phyloP scores from a whole-genome alignment of 2,888 invertebrate species.

The Drosophila prolongata region DNA sequence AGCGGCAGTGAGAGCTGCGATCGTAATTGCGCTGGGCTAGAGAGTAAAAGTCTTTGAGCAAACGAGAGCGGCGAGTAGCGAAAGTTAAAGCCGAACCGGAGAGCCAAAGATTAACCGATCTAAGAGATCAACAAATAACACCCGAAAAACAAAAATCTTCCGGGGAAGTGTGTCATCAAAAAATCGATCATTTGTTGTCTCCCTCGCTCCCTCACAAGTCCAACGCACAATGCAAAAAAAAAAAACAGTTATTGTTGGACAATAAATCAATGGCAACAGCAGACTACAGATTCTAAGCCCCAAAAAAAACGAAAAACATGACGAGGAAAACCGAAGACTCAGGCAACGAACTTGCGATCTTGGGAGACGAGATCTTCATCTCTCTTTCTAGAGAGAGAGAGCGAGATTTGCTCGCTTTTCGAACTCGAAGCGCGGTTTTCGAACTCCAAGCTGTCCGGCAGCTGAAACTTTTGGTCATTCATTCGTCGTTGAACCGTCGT shows the following conservation, averaged over 20 bases:
- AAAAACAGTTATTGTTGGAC: constrained; percentile 72
- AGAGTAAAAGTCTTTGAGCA: constrained; percentile 72
- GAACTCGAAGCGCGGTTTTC: constrained; percentile 45
- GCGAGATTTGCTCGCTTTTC: constrained; percentile 43
- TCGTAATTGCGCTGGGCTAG: constrained; percentile 44
- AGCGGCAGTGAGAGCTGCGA: constrained; percentile 36
- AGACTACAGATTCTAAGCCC: constrained; percentile 52
- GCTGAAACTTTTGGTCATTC: constrained; percentile 62
- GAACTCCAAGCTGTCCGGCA: constrained; percentile 37
- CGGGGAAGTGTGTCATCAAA: constrained; percentile 40
- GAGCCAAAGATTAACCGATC: constrained; percentile 29
- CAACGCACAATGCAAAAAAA: constrained; percentile 60
- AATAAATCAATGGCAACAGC: constrained; percentile 69
- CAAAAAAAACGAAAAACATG: constrained; percentile 12
- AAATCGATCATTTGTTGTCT: constrained; percentile 11
- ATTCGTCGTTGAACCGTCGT: constrained; percentile 76
- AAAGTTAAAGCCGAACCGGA: constrained; percentile 35
- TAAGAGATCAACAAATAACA: constrained; percentile 11
- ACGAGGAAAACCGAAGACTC: constrained; percentile 55
- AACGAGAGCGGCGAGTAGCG: constrained; percentile 36
- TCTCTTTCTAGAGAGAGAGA: constrained; percentile 18
- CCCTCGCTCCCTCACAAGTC: constrained; percentile 23
- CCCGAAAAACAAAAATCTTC: constrained; percentile 16
- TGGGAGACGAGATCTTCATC: constrained; percentile 9
- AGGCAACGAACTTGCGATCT: constrained; percentile 58